Percentiles rank a stretch among this genome's conserved stretches.
Evolutionary conservation across 2,797 vertebrate genomes (phyloP).

Genomic region (Hemibagrus guttatus): DNA sequence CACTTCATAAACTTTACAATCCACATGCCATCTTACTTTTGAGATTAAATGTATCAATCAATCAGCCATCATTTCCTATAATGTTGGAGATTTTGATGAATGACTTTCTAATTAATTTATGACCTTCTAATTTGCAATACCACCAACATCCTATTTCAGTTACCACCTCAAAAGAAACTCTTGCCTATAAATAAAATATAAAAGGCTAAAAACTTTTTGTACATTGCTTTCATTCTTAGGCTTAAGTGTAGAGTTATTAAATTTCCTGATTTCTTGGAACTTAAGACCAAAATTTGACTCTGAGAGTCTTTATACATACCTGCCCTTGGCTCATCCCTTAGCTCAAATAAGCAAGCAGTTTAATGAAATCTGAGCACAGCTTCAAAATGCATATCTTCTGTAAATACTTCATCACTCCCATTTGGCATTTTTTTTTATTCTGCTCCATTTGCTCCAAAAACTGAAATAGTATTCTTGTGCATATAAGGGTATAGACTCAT

Average conservation of each 20-base stretch:
- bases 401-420: conserved; percentile 62
- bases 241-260: conserved; percentile 51
- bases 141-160: not conserved
- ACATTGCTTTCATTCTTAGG: not conserved
- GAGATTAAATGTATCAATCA: not conserved
- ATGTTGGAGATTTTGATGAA: not conserved
- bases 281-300: not conserved
- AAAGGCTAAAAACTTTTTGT: not conserved
- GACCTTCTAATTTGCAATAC: not conserved
- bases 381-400: conserved; percentile 62
- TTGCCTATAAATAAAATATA: not conserved
- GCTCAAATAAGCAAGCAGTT: conserved; percentile 66
- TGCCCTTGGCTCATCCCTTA: conserved; percentile 69
- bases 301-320: conserved; percentile 52
- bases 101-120: not conserved
- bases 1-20: conserved; percentile 11
- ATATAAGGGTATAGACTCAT: conserved; percentile 69
- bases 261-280: conserved; percentile 38
- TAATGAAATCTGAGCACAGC: conserved; percentile 63
- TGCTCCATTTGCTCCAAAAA: conserved; percentile 70
- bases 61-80: not conserved
- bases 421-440: conserved; percentile 80
- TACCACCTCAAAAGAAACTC: not conserved
- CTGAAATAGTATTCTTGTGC: conserved; percentile 72
- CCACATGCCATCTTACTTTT: not conserved